Evolutionary conservation across 2,113 vertebrate genomes (phyloP).

Genomic region (Catharus minimus): DNA sequence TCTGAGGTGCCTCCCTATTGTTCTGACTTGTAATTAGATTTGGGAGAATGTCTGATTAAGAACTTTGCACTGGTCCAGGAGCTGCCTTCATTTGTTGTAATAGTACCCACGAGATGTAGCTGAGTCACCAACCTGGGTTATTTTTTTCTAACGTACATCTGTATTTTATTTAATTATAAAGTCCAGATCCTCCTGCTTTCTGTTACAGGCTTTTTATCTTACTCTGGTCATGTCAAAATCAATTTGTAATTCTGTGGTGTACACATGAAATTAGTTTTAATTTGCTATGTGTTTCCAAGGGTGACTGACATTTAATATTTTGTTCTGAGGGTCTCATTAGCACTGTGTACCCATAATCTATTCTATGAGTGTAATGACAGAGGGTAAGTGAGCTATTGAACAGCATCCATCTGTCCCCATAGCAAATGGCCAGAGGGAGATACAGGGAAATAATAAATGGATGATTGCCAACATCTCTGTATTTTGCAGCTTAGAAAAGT

Average conservation of each 20-base stretch:
- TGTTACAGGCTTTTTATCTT: slow-evolving; percentile 58
- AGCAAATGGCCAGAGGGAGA: not conserved
- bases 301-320: slow-evolving; percentile 55
- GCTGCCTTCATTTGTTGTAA: slow-evolving; percentile 41
- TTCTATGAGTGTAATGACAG: slow-evolving; percentile 33
- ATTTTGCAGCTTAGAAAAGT: not conserved
- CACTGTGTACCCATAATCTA: slow-evolving; percentile 3
- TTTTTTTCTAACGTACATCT: slow-evolving; percentile 49
- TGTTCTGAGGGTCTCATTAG: slow-evolving; percentile 56
- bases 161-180: slow-evolving; percentile 59
- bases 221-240: slow-evolving; percentile 43
- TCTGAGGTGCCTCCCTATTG: not conserved
- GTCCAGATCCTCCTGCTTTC: slow-evolving; percentile 65
- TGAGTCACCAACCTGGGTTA: slow-evolving; percentile 46
- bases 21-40: slow-evolving; percentile 44
- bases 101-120: slow-evolving; percentile 20
- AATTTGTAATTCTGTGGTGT: slow-evolving; percentile 51
- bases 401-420: slow-evolving; percentile 21
- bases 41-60: slow-evolving; percentile 27
- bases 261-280: slow-evolving; percentile 50
- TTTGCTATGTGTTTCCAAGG: slow-evolving; percentile 52
- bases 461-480: not conserved
- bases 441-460: not conserved
- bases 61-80: slow-evolving; percentile 18
- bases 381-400: slow-evolving; percentile 30